A percentile compares a stretch with the other conserved stretches of the same genome.
Conservation (phyloP, 2,888 invertebrate species). For the Drosophila hawaiiensis region DNA sequence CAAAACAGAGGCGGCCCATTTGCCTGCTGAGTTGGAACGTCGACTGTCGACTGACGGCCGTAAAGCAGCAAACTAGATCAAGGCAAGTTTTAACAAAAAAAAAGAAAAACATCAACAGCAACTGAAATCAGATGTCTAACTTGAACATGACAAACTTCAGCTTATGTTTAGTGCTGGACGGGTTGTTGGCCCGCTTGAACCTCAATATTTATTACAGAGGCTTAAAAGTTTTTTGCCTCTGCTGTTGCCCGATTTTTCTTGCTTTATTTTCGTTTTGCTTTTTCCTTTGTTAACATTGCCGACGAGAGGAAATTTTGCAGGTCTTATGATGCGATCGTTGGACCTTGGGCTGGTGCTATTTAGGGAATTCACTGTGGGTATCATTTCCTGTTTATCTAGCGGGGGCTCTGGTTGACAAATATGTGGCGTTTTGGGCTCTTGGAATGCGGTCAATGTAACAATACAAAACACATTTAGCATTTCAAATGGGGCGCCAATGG, state of each 20-base stretch:
- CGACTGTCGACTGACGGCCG: conserved; percentile 54
- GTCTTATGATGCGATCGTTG: conserved; percentile 75
- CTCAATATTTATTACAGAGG: conserved; percentile 69
- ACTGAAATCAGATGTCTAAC: conserved; percentile 55
- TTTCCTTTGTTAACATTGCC: conserved; percentile 26
- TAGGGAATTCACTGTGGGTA: conserved; percentile 39
- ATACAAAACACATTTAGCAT: conserved; percentile 69
- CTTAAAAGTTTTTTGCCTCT: conserved; percentile 54
- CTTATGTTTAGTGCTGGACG: conserved; percentile 60
- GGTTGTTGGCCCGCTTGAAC: conserved; percentile 49
- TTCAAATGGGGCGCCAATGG: conserved; percentile 51
- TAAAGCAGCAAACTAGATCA: conserved; percentile 73
- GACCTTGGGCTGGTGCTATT: conserved; percentile 30
- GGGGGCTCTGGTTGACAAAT: conserved; percentile 68
- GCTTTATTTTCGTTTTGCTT: conserved; percentile 4
- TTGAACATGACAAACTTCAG: conserved; percentile 63
- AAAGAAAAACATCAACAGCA: conserved; percentile 23
- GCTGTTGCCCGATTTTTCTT: conserved; percentile 24
- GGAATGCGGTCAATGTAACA: conserved; percentile 78
- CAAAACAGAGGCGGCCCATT: conserved; percentile 62
- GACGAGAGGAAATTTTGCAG: conserved; percentile 53
- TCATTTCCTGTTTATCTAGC: conserved; percentile 72
- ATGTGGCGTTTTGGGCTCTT: conserved; percentile 61
- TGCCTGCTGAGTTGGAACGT: conserved; percentile 70
- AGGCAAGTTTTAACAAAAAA: conserved; percentile 62